phyloP scores from a whole-genome alignment of 1,140 invertebrate genomes.

The Radopholus similis region DNA sequence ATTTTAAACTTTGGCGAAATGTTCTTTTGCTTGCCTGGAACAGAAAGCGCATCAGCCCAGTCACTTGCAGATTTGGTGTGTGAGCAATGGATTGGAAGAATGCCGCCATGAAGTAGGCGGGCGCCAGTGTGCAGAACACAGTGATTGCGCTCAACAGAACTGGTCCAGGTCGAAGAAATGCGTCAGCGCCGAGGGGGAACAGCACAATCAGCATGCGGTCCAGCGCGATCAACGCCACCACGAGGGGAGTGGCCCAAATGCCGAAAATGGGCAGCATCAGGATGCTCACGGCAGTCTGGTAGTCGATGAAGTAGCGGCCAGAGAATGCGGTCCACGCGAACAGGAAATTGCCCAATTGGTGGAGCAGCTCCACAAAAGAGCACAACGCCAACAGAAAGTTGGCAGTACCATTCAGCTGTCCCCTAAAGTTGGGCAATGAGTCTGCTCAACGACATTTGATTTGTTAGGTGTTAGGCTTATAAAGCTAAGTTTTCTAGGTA shows the following conservation, averaged over 20 bases:
- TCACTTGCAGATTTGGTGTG: too few relatives aligned
- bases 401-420: constrained; percentile 7
- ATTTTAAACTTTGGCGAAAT: not conserved
- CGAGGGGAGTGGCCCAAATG: not conserved
- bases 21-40: not conserved
- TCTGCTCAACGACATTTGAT: too few relatives aligned
- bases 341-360: not conserved
- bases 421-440: not conserved
- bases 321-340: constrained; percentile 1
- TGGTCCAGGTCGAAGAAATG: not conserved
- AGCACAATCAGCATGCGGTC: constrained; percentile 1
- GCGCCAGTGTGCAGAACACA: not conserved
- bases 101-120: too few relatives aligned
- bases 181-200: not conserved
- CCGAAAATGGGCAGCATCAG: not conserved
- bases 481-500: too few relatives aligned
- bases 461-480: too few relatives aligned
- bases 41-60: too few relatives aligned
- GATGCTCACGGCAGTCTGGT: not conserved
- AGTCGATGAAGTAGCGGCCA: constrained; percentile 9
- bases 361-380: constrained; percentile 5
- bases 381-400: constrained; percentile 3
- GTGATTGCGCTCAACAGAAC: not conserved
- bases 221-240: not conserved
- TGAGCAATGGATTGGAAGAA: too few relatives aligned